phyloP scores from a whole-genome alignment of 1,140 invertebrate species.

The Drosophila ercepeae region DNA sequence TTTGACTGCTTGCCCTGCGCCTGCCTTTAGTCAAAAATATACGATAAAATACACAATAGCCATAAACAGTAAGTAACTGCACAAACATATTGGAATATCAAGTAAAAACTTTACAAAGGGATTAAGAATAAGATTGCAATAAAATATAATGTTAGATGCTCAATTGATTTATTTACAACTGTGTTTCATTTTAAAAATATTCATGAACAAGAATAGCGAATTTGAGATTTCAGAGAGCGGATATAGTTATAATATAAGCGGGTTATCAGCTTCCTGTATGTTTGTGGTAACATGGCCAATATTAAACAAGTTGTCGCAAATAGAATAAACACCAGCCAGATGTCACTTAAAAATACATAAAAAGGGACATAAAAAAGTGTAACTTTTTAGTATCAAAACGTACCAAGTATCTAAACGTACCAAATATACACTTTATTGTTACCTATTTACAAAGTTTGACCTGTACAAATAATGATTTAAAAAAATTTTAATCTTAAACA shows the following conservation, averaged over 20 bases:
- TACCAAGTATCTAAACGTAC: no score
- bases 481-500: not conserved
- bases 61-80: conserved; percentile 35
- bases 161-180: not conserved
- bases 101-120: conserved; percentile 34
- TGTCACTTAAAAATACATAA: no score
- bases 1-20: conserved; percentile 38
- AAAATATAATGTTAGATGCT: not conserved
- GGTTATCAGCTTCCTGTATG: no score
- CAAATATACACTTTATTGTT: not conserved
- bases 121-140: conserved; percentile 53
- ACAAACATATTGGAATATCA: conserved; percentile 24
- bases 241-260: no score
- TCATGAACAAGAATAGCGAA: no score
- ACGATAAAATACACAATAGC: conserved; percentile 54
- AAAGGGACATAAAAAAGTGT: no score
- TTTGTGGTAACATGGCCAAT: no score
- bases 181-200: not conserved
- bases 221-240: no score
- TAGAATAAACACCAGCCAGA: no score
- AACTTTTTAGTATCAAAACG: no score
- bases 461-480: no score
- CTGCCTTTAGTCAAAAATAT: conserved; percentile 66
- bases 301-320: no score
- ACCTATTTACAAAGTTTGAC: not conserved